These are phyloP conservation scores for Sebastes itinus DNA, from an alignment of 2,797 vertebrate species.

Conservation along the genomic window DNA sequence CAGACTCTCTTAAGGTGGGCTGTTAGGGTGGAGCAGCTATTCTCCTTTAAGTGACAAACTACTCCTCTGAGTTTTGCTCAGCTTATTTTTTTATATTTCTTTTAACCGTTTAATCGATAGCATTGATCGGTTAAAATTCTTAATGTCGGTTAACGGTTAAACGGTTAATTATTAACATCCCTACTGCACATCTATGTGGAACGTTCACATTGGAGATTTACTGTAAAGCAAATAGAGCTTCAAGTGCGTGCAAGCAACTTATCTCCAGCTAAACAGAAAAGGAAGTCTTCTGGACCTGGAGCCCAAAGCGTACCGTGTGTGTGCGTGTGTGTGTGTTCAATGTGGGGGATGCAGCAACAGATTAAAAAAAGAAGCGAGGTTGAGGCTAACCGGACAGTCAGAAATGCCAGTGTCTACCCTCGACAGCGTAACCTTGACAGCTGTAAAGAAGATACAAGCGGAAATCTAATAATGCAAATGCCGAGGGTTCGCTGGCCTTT, in stretches of 20 bases:
- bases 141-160: too few relatives aligned
- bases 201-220: neutral
- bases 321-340: neutral
- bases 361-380: neutral
- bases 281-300: neutral
- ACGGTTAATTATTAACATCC: too few relatives aligned
- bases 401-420: conserved; percentile 63
- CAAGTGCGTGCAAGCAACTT: neutral
- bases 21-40: too few relatives aligned
- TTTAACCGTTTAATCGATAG: too few relatives aligned
- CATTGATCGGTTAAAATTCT: neutral
- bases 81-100: too few relatives aligned
- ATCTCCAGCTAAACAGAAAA: conserved; percentile 23
- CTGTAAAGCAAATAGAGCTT: neutral
- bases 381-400: conserved; percentile 45
- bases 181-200: neutral
- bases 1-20: too few relatives aligned
- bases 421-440: conserved; percentile 48
- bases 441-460: conserved; percentile 63
- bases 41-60: too few relatives aligned
- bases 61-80: too few relatives aligned
- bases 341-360: neutral
- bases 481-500: conserved; percentile 62
- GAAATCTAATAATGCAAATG: conserved; percentile 75
- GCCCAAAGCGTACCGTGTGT: neutral